Conservation (phyloP, 2,888 invertebrate genomes). For the Cephus pulcher region DNA sequence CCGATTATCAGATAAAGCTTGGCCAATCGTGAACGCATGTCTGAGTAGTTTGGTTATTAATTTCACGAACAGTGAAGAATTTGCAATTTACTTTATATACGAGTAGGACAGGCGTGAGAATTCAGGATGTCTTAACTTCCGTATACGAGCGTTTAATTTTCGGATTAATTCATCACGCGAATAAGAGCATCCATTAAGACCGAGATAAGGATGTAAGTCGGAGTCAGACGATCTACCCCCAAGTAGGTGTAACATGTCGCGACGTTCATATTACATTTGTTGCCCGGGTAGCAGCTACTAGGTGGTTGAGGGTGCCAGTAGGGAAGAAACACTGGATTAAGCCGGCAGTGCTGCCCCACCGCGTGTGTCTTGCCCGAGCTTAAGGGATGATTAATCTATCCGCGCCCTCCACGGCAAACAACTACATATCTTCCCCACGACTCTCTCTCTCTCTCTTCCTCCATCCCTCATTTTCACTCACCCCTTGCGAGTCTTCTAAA, state of each 20-base stretch:
- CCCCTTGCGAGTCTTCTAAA: constrained; percentile 27
- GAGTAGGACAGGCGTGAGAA: background rate
- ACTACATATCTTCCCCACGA: constrained; percentile 17
- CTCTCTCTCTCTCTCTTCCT: background rate
- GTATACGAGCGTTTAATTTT: constrained; percentile 24
- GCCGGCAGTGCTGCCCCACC: constrained; percentile 45
- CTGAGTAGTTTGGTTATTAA: background rate
- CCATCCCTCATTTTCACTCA: background rate
- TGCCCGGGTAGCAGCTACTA: constrained; percentile 13
- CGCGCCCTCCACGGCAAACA: constrained; percentile 53
- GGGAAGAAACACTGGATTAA: constrained; percentile 47
- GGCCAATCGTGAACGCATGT: background rate
- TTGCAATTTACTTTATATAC: background rate
- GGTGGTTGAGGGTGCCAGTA: constrained; percentile 17
- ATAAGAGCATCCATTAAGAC: constrained; percentile 31
- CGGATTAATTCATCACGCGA: constrained; percentile 35
- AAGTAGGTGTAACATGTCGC: constrained; percentile 33
- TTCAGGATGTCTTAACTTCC: background rate
- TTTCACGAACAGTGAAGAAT: background rate
- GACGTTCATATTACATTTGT: constrained; percentile 34
- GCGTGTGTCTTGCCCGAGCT: constrained; percentile 53
- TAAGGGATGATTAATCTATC: constrained; percentile 62
- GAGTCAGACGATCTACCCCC: constrained; percentile 32
- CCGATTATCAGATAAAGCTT: background rate
- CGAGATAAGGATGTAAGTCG: constrained; percentile 24